Base-by-base conservation (phyloP, 2,797 vertebrate genomes). In the Sebastes iracundus region DNA sequence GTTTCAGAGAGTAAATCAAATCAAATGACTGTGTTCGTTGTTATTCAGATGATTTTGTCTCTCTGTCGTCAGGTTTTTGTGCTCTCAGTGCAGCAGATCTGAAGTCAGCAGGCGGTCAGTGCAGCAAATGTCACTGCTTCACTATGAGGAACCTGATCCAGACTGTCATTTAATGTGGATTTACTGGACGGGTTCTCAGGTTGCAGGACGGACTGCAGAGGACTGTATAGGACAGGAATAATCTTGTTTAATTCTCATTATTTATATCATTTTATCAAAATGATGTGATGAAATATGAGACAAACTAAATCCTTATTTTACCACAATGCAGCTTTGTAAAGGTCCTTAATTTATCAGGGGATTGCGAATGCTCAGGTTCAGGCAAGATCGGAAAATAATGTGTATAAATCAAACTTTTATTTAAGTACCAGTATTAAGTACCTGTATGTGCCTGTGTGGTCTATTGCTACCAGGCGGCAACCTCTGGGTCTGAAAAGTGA, bases 51-150 rank as follows among this genome's bases (percentile, higher is more conserved):
- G 46, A 28, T 30, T 46, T 38, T 14, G 14, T 25, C 38, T 30
- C 52, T 46, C 46, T 46, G 70, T 58, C 1, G 3, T 63, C 63
- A 27, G 28, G 10, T 49, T 77, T 23, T 52, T 74, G 13, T 42
- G 16, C 18, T 38, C 64, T 66, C 61, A 1, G 18, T 60, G 77
- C 84, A 75, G 88, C 84, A 74, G 72, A 76, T 81, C 61, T 68
- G 25, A 35, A 61, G 63, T 79, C 84, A 69, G 72, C n/a, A 5
- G 64, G 25, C n/a, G 33, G 58, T 33, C 72, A 59, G 68, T 60
- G 69, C 81, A 78, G 72, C 58, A 87, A 84, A 86, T 74, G 82
- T 83, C 83, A 79, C 64, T 20, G 75, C 79, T 86, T 87, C 69
- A 81, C 84, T 28, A 85, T 35, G 33, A 76, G 11, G 80, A 23